phyloP scores from a whole-genome alignment of 2,797 vertebrate species.

The Epinephelus malabaricus region DNA sequence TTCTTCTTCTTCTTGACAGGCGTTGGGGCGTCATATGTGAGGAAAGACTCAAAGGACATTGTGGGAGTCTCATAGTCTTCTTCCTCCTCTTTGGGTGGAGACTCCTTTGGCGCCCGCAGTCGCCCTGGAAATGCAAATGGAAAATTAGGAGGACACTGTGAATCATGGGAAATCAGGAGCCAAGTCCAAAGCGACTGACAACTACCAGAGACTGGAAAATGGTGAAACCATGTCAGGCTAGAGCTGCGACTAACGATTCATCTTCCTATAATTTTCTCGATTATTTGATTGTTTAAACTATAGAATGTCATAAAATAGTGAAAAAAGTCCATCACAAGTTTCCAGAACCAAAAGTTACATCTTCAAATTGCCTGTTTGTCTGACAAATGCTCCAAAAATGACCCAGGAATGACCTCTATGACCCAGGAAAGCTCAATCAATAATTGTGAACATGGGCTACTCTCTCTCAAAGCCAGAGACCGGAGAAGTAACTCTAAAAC shows the following conservation, averaged over 20 bases:
- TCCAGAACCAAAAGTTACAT: no score
- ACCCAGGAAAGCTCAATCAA: no score
- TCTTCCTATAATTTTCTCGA: neutral
- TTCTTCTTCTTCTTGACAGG: constrained; percentile 93
- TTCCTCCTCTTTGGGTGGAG: constrained; percentile 72
- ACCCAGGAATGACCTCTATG: no score
- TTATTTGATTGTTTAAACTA: neutral
- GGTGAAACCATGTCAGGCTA: neutral
- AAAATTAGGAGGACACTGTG: neutral
- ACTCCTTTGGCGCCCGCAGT: constrained; percentile 69
- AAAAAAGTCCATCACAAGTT: neutral
- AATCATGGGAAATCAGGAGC: neutral
- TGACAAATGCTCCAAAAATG: no score
- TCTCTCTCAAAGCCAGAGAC: no score
- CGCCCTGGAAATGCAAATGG: constrained; percentile 67
- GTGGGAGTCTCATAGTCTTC: constrained; percentile 91
- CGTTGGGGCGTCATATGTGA: constrained; percentile 95
- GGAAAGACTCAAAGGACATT: constrained; percentile 98
- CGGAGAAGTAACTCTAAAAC: no score
- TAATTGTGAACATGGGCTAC: no score
- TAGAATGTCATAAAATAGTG: neutral
- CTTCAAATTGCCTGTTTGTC: no score
- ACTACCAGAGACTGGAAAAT: neutral
- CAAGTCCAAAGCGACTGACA: neutral
- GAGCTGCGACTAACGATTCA: no score